These are phyloP conservation scores for Zosterops borbonicus DNA, from an alignment of 2,113 vertebrate species.

Conservation along the genomic window DNA sequence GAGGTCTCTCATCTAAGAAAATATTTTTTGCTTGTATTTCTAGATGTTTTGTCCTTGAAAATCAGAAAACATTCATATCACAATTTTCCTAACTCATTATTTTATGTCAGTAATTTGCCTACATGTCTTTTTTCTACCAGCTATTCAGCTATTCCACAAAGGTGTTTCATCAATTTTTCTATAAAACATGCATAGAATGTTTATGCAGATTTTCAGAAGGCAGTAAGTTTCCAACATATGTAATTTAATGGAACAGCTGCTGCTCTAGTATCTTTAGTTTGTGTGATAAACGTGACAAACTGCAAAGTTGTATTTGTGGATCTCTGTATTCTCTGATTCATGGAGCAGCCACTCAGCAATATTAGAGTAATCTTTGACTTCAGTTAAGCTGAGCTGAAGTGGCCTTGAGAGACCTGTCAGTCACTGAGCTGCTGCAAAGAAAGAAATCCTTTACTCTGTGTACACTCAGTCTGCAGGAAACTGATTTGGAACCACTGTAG, in stretches of 20 bases:
- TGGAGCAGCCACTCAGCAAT: background rate
- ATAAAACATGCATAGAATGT: background rate
- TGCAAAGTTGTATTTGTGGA: background rate
- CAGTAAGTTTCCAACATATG: background rate
- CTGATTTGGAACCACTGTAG: background rate
- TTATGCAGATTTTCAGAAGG: background rate
- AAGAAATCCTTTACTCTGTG: background rate
- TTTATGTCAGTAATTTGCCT: background rate
- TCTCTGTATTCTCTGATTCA: background rate
- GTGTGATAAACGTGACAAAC: background rate
- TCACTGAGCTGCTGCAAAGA: background rate
- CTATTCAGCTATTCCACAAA: background rate
- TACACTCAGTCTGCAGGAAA: background rate
- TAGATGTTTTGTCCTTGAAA: background rate
- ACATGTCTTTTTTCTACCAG: background rate
- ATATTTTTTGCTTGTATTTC: background rate
- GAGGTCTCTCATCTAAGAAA: background rate
- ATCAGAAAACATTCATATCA: background rate
- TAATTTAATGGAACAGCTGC: background rate
- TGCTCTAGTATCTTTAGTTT: background rate
- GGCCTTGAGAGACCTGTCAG: background rate
- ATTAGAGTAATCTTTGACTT: background rate
- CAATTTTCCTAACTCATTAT: background rate
- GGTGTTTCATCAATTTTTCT: background rate
- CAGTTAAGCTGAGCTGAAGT: background rate